Base-by-base conservation (phyloP, 1,140 invertebrate genomes). In the Drosophila nigromelanica region DNA sequence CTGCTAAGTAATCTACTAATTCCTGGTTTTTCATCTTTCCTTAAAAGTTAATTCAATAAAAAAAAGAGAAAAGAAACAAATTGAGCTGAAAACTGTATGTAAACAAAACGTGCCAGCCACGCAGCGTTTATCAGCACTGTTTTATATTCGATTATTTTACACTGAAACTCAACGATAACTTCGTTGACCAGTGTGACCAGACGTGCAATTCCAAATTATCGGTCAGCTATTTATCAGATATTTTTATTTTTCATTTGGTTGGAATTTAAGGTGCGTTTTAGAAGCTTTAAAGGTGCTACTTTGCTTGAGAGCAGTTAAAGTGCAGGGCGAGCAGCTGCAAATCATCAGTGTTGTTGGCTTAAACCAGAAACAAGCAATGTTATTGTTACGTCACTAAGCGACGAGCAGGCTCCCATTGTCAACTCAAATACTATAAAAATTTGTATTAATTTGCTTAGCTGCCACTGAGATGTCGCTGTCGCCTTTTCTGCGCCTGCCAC, bases 401-500 rank as follows among this genome's bases (percentile, higher is more conserved):
- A n/a, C 37, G 27, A 10, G 42, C n/a, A 1, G n/a, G 30, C 24
- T 56, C 50, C 59, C 27, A 52, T 62, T 15, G 40, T 18, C 64
- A 52, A 5, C 43, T 1, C 24, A 12, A 61, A 35, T 67, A 18
- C 21, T 27, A 37, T 24, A 51, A 21, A 11, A 51, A 50, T 56
- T 15, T 11, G 4, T 52, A 27, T 18, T 39, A 42, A 11, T 15
- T 18, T 48, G 61, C 48, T 24, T 3, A 15, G 58, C 54, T 54
- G 27, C 27, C 73, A 51, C 6, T 55, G 68, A 66, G 6, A 93
- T 93, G 92, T 93, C 93, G 47, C 72, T 95, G 43, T 93, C 93
- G 30, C 95, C 95, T 3, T 94, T 93, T 69, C 78, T 95, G 7
- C 94, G 94, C 37, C 93, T 93, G 7, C 95, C 95, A 0, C 92